Evolutionary conservation across 2,888 invertebrate genomes (phyloP), one percentile per base, ranked within the genome.

Genomic region (Orthosia gracilis): DNA sequence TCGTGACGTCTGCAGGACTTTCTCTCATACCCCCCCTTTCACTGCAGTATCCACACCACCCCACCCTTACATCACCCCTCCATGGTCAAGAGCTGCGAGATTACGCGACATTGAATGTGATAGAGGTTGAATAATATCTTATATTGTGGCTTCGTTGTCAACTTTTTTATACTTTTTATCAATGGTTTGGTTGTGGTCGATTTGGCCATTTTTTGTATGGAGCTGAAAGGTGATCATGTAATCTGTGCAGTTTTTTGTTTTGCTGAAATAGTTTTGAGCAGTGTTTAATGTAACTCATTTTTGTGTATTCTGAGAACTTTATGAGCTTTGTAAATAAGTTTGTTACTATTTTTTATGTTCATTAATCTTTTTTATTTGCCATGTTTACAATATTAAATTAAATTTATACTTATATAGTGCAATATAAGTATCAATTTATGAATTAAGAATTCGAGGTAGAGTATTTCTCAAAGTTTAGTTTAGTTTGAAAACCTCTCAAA

Each of bases 1-100:
- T 82, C 88, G 59, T 69, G 68, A 58, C 67, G 88, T 88, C 88
- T 87, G 77, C 80, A 83, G 86, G 88, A 88, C 89, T 89, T 89
- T 88, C 89, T 89, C 88, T 78, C 70, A 57, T 45, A 58, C 40
- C 59, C 69, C 49, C 58, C 40, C 23, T 23, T 4, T 12, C 52
- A 65, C 62, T 23, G 15, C 40, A 62, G 23, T 17, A 45, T 66
- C 54, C 57, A 45, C 55, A 50, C 58, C 58, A 15, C 40, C 47
- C 23, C n/a, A 18, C 54, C 40, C 57, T 21, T 15, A 26, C 47
- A 45, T n/a, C 45, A 49, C 59, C 74, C 49, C 63, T 26, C 58
- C 73, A 78, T 65, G 80, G 76, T 57, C 80, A 80, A 76, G 66
- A 75, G 77, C 77, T 58, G 57, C 69, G 65, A 78, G 83, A 86